Conservation (phyloP, 1,140 invertebrate species). For the Drosophila athabasca region DNA sequence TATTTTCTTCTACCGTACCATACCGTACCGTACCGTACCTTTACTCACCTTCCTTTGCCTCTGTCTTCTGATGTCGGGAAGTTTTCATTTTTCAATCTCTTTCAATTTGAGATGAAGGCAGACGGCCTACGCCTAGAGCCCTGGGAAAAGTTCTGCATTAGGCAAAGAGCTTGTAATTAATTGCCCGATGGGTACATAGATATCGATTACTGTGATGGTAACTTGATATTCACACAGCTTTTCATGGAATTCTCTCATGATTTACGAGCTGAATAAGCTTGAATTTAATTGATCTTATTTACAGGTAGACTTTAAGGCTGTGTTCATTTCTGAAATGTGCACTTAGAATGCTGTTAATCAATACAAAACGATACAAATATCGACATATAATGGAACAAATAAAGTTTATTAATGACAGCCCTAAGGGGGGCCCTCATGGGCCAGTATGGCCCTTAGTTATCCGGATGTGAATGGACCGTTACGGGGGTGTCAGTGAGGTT, state of each 20-base stretch:
- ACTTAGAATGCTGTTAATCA: not conserved
- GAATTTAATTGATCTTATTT: slow-evolving; percentile 18
- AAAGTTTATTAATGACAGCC: too few species aligned
- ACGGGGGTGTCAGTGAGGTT: too few species aligned
- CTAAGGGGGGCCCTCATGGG: too few species aligned
- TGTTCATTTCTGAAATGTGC: not conserved
- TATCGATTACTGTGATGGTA: slow-evolving; percentile 38
- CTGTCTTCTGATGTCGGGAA: not conserved
- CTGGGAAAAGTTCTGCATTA: slow-evolving; percentile 16
- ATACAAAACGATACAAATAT: too few species aligned
- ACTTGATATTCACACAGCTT: slow-evolving; percentile 27
- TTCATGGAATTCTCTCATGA: slow-evolving; percentile 11
- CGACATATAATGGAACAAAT: not conserved
- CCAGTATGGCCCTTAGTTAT: too few species aligned
- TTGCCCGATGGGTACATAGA: slow-evolving; percentile 26
- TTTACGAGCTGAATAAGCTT: slow-evolving; percentile 32
- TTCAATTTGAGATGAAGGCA: not conserved
- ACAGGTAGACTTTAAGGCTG: too few species aligned
- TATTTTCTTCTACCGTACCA: too few species aligned
- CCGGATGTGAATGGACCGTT: too few species aligned
- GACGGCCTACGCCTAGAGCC: not conserved
- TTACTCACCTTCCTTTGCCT: slow-evolving; percentile 17
- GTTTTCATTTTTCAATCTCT: slow-evolving; percentile 42
- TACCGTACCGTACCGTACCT: not conserved
- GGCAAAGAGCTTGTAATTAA: slow-evolving; percentile 44